Evolutionary conservation across 2,113 vertebrate genomes (phyloP), one percentile per base, ranked within the genome.

Genomic region (Ageneiosus marmoratus): DNA sequence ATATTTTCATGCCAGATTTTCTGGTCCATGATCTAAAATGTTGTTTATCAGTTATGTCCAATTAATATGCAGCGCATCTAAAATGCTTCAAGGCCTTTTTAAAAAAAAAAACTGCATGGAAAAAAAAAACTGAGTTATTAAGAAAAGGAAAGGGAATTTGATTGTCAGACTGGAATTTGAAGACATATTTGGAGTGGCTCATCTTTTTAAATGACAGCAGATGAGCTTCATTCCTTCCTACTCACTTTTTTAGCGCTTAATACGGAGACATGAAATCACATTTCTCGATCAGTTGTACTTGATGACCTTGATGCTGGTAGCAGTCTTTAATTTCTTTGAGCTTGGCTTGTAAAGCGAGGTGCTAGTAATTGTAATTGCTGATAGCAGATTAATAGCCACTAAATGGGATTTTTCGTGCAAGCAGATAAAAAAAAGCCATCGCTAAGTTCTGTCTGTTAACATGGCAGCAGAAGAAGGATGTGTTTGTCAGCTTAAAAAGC

Each of bases 11-110:
- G 6, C 13, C 15, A 44, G n/a, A 72, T 32, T 74, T 74, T 34
- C 22, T 75, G 8, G 27, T 34, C 27, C 24, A 62, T 70, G 65
- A 60, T 58, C 56, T 80, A 72, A 82, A 70, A 62, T 10, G 63
- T 12, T 73, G 72, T 80, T 82, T 74, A 50, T 41, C 69, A 67
- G 27, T 29, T 83, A 51, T 46, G 73, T 41, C 50, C 65, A 86
- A 80, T 80, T 83, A 83, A 79, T 58, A 65, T 74, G 81, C 32
- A 80, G 79, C 50, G 65, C 69, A 72, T 87, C 72, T 86, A 90
- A 90, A 93, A 91, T 90, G 92, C 92, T 92, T 88, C 79, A 85
- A 81, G 81, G 56, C 34, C 46, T 77, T 73, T 86, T 86, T 62
- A 62, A 84, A 86, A 60, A 81, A 84, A 79, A 73, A 16, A 24